Base-by-base conservation (phyloP, 2,797 vertebrate genomes). In the Euphonia xanthogaster region DNA sequence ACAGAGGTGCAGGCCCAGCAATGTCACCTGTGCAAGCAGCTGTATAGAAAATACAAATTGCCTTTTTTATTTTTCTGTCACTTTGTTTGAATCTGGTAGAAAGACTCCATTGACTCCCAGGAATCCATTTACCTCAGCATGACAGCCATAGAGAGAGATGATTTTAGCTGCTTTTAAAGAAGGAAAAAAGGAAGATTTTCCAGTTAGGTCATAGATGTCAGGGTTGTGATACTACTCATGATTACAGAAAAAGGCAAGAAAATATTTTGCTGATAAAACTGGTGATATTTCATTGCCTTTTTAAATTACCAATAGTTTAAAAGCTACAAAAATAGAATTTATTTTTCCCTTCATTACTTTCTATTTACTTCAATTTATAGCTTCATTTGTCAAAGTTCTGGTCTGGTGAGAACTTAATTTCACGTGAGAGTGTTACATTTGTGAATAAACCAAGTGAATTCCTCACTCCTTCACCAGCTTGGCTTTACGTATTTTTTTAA, bases 91-190 rank as follows among this genome's bases (percentile, higher is more conserved):
- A 44, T 85, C 60, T 79, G 48, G 44, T 76, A 76, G 44, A 63
- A 94, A 61, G 50, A 80, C 31, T 53, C 60, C 51, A 53, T 79
- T 89, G 93, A 78, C 27, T 89, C 74, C 10, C 31, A 91, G 71
- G 48, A 92, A 91, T 92, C 77, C 73, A 47, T 92, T 95, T 92
- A 54, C 84, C 70, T 62, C 80, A 62, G 60, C 1, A 0, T 91
- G 88, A 66, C 86, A 79, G 84, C 65, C 72, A 65, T 25, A 12
- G 91, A 42, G 73, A 84, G 14, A 93, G 83, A 72, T 90, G 28
- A 90, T 88, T 94, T 88, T 50, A 78, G 73, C 50, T 95, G 86
- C 90, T 84, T 90, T 95, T 86, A 84, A 80, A 78, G 61, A 88
- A 72, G 51, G 31, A 51, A 75, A 67, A 83, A 83, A 51, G 28